Evolutionary conservation across 2,797 vertebrate species (phyloP), one percentile per base, ranked within the genome.

Genomic region (Cyprinodon diabolis): DNA sequence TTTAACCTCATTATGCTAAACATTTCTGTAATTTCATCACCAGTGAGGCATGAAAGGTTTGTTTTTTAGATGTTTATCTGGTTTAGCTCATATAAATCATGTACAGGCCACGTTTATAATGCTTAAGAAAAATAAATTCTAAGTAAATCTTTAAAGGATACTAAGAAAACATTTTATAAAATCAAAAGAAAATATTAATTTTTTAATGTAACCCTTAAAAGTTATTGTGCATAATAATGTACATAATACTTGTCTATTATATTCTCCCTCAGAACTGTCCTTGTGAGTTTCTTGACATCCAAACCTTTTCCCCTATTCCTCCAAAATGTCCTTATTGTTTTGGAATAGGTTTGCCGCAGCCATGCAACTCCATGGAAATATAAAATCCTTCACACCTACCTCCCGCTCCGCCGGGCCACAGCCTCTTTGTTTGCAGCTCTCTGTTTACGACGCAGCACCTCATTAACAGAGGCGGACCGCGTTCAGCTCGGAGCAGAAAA

Each of bases 401-500:
- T 69, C 72, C 10, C 13, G 63, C 65, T 23, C 82, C 71, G 66
- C 56, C 37, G 84, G 75, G 84, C 76, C 8, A 72, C 72, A 56
- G 79, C 23, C 76, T 71, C 79, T 85, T 87, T 87, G 84, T 90
- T 87, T 90, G 80, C 25, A 82, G 84, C 74, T 45, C 2, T 1
- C 4, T 9, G 19, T 89, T 91, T 89, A 90, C 48, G 73, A 83
- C 13, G 30, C 81, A 21, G 78, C 84, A 85, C 84, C 85, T 89
- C 72, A 51, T 87, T 87, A 85, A 75, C 51, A 68, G 76, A 73
- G 72, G 45, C 66, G 66, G 72, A 77, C 75, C 60, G 1, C 47
- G 48, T 77, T 77, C 48, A 0, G 30, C 66, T 67, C 49, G 69
- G 79, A 80, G 57, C 0, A 17, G 73, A 79, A 88, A 89, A 89